Percentiles rank a stretch among this genome's conserved stretches.
phyloP scores from a whole-genome alignment of 2,797 vertebrate genomes.

The Naso thynnoides region DNA sequence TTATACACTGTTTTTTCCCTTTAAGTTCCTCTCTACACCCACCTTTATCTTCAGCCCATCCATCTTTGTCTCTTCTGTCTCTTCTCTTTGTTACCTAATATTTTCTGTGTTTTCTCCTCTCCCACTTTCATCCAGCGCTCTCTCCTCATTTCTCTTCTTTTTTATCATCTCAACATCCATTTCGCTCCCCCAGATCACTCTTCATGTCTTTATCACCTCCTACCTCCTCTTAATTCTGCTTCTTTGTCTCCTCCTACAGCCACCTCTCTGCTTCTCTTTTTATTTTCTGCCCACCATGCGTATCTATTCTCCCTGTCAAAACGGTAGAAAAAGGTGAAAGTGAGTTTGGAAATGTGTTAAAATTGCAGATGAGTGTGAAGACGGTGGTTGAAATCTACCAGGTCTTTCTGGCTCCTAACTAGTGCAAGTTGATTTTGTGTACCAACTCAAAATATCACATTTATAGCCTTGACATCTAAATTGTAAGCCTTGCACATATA shows the following conservation, averaged over 20 bases:
- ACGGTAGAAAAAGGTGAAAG: not conserved
- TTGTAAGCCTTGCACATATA: no score
- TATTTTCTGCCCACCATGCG: constrained; percentile 27
- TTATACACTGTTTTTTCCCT: not conserved
- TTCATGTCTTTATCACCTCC: constrained; percentile 49
- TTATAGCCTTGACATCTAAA: no score
- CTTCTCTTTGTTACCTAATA: not conserved
- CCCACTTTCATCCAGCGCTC: constrained; percentile 6
- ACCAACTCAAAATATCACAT: no score
- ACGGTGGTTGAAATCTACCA: not conserved
- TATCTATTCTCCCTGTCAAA: constrained; percentile 27
- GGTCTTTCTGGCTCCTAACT: not conserved
- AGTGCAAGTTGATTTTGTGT: constrained; percentile 24
- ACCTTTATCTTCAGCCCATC: constrained; percentile 12
- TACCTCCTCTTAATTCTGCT: constrained; percentile 36
- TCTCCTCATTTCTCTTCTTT: constrained; percentile 11
- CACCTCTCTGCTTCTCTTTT: constrained; percentile 11
- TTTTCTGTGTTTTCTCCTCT: not conserved
- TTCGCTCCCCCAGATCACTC: constrained; percentile 30
- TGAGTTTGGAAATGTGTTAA: constrained; percentile 16
- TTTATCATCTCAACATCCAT: constrained; percentile 29
- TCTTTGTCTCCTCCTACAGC: constrained; percentile 40
- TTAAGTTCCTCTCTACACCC: not conserved
- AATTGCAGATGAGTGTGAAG: constrained; percentile 7
- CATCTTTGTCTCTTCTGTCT: constrained; percentile 9